A percentile compares a stretch with the other conserved stretches of the same genome.
Conservation (phyloP, 2,113 vertebrate genomes). For the Leuciscus idus region DNA sequence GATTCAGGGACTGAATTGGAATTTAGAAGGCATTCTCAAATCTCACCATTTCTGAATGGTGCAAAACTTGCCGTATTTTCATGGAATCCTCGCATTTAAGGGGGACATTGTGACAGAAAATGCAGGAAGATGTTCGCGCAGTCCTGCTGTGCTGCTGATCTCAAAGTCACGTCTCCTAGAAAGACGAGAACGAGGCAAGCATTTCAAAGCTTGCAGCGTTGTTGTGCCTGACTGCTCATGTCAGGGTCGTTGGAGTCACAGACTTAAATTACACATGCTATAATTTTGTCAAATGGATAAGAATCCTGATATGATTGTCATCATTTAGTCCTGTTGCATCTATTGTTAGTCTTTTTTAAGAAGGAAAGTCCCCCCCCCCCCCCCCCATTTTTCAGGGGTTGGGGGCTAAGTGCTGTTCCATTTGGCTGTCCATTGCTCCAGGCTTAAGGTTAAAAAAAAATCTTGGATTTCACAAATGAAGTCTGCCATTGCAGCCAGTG, state of each 20-base stretch:
- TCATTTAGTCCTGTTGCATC: constrained; percentile 39
- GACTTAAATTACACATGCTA: constrained; percentile 26
- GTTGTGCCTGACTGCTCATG: constrained; percentile 24
- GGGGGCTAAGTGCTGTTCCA: constrained; percentile 72
- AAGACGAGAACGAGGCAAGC: constrained; percentile 30
- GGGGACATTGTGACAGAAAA: constrained; percentile 34
- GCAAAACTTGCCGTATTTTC: neutral
- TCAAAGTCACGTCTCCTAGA: constrained; percentile 48
- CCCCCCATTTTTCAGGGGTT: constrained; percentile 43
- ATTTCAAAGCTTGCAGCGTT: constrained; percentile 2
- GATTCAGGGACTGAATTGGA: neutral
- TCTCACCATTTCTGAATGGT: neutral
- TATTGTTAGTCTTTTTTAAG: constrained; percentile 16
- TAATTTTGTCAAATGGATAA: constrained; percentile 21
- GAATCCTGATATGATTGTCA: constrained; percentile 12
- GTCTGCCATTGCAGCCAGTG: constrained; percentile 74
- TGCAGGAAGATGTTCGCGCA: constrained; percentile 49
- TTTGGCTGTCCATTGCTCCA: constrained; percentile 69
- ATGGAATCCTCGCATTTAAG: constrained; percentile 46
- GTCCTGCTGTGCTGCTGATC: constrained; percentile 57
- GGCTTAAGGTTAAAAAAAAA: constrained; percentile 74
- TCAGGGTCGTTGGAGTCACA: constrained; percentile 23
- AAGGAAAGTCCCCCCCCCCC: neutral
- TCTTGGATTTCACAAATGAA: constrained; percentile 72
- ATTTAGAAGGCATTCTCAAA: neutral